Evolutionary conservation across 2,113 vertebrate species (phyloP).

Genomic region (Brachypteracias leptosomus): DNA sequence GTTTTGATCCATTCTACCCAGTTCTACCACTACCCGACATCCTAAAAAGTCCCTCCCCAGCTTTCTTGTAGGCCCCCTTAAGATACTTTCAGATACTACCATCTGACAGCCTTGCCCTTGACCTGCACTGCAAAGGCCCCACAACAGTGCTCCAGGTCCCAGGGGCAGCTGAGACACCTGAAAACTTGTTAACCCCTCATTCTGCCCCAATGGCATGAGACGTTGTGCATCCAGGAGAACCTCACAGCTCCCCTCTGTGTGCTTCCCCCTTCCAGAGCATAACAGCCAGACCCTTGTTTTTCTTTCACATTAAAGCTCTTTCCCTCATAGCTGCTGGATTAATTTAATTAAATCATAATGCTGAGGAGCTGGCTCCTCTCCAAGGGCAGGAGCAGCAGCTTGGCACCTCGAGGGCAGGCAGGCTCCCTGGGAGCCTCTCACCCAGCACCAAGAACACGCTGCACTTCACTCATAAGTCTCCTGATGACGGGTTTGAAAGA

Average conservation of each 20-base stretch:
- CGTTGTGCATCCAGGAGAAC: not conserved
- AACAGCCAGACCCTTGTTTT: not conserved
- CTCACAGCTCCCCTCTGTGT: not conserved
- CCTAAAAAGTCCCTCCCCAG: no score
- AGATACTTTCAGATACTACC: no score
- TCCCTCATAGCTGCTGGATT: not conserved
- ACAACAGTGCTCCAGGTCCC: not conserved
- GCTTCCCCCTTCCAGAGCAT: not conserved
- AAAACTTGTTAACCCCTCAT: not conserved
- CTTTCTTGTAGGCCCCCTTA: no score
- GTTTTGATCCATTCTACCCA: no score
- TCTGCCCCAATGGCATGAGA: rapidly evolving
- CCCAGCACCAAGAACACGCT: not conserved
- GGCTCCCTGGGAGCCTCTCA: not conserved
- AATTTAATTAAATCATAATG: slow-evolving; percentile 32
- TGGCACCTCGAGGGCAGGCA: slow-evolving; percentile 30
- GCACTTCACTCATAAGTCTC: not conserved
- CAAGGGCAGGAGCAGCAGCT: slow-evolving; percentile 49
- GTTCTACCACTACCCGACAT: no score
- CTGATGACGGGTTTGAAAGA: not conserved
- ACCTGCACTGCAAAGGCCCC: not conserved
- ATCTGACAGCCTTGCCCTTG: not conserved
- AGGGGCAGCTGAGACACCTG: not conserved
- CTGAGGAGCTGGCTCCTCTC: not conserved
- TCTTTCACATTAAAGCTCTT: not conserved